Evolutionary conservation across 2,113 vertebrate species (phyloP), one percentile per base, ranked within the genome.

Genomic region (Lasiurus cinereus): DNA sequence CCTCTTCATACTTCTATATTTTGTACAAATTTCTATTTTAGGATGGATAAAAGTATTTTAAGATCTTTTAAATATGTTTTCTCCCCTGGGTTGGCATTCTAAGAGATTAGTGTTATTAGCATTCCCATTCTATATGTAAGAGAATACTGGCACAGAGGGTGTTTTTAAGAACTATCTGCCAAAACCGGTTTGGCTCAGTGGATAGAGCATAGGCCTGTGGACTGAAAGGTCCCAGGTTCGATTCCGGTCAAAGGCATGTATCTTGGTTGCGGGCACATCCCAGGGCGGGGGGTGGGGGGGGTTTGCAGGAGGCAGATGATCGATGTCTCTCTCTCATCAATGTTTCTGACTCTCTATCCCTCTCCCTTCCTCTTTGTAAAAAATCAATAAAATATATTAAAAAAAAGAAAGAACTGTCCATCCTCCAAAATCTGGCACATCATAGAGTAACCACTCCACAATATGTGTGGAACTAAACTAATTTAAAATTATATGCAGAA

Each of bases 1-100:
- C 27, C 82, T 87, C 36, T 94, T 87, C n/a, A 6, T 46, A 93
- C 5, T 83, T 94, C 21, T 54, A 8, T 67, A 69, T 33, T 69
- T 54, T 69, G 2, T 67, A 88, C 52, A 29, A 59, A 89, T 86
- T 87, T 93, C 10, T 79, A 46, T 52, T 50, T 64, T 3, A 46
- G 39, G 54, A 85, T 54, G 78, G 31, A 29, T 29, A 5, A 73
- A 22, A 85, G 50, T 52, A 8, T 54, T 92, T n/a, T 69, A 76
- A 94, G 79, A 46, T 13, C 5, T 69, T 70, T 72, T 36, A 91
- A 85, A 21, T 24, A 19, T 70, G 22, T 88, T 29, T 54, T 14
- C 84, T 6, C 18, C 14, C 56, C 83, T 64, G 29, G 74, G 29
- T 77, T 50, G 11, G 8, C 8, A 50, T 77, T 72, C 29, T 77